A percentile compares a stretch with the other conserved stretches of the same genome.
Conservation (phyloP, 1,140 invertebrate genomes). For the Conus betulinus region DNA sequence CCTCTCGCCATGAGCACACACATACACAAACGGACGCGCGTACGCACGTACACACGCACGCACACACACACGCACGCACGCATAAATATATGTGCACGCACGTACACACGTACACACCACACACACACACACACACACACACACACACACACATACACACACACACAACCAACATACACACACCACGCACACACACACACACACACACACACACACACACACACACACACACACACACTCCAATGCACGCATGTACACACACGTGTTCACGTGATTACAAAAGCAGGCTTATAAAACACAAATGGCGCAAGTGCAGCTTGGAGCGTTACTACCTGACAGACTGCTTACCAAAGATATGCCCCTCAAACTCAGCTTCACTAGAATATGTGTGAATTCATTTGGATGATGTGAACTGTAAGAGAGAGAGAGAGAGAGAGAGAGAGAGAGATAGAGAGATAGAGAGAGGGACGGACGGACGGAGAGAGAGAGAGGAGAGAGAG, state of each 20-base stretch:
- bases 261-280: background rate
- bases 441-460: too few relatives aligned
- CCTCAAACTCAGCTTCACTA: too few relatives aligned
- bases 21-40: background rate
- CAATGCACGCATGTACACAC: too few relatives aligned
- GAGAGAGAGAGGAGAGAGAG: background rate
- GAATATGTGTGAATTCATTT: too few relatives aligned
- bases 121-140: background rate
- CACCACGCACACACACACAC: background rate
- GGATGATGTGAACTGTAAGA: too few relatives aligned
- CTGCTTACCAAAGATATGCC: too few relatives aligned
- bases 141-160: background rate
- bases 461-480: too few relatives aligned
- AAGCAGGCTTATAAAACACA: background rate
- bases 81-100: too few relatives aligned
- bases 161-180: background rate
- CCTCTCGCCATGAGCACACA: too few relatives aligned
- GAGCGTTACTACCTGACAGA: background rate
- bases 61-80: background rate
- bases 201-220: background rate
- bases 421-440: too few relatives aligned
- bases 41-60: background rate
- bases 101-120: conserved; percentile 3
- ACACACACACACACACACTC: background rate
- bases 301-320: background rate